Evolutionary conservation across 2,113 vertebrate species (phyloP), one percentile per base, ranked within the genome.

Genomic region (Potamarius usumacintae): DNA sequence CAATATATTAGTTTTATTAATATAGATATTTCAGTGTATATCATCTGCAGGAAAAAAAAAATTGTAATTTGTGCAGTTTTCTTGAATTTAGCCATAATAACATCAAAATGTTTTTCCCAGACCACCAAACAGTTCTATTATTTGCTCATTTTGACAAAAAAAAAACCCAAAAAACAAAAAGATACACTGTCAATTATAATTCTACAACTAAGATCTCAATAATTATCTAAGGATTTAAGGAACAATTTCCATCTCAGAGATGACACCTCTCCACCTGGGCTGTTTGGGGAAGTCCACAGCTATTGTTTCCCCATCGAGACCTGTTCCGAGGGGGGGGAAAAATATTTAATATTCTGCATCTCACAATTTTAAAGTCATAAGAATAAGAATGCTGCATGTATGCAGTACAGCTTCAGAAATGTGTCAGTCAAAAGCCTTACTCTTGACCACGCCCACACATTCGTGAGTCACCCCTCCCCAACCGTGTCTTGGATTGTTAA

Each of bases 201-300:
- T 20, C 0, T 27, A 78, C 7, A 11, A 53, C 8, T 42, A 42
- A 77, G 12, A 52, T 52, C 42, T 50, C 20, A 25, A 55, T n/a
- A 14, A 27, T 78, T 53, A 53, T 5, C 0, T 57, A 1, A 27
- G 25, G 76, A 18, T 55, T 63, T 42, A 69, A 80, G 65, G 8
- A 4, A 48, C 82, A 15, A n/a, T 10, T 57, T 89, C 88, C 50
- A 89, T 87, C 79, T 89, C 88, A 2, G 76, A 25, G 25, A 76
- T 30, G 34, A 85, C 0, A 5, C 88, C 88, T 2, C 58, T 65
- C 85, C 88, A 89, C 30, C 34, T 42, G 9, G 50, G 42, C 55
- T 85, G 57, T 72, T 81, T 82, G 15, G 85, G 82, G 48, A 89
- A 89, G 65, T 89, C 85, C 57, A 89, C 88, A 67, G 78, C 71